Evolutionary conservation across 2,113 vertebrate species (phyloP).

Genomic region (Holacanthus passer): DNA sequence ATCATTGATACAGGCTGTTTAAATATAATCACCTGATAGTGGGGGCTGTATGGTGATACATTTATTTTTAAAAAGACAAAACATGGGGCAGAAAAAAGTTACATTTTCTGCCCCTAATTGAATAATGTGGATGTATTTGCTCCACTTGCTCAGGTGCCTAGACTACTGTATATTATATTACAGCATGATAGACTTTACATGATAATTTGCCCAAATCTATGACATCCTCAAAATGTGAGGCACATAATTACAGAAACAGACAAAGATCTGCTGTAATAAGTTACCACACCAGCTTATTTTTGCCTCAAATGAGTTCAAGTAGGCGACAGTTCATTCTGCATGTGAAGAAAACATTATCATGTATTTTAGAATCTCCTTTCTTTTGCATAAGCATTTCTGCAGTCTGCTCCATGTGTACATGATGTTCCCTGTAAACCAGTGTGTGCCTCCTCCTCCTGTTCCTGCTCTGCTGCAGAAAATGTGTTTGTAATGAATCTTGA

Average conservation of each 20-base stretch:
- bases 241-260: neutral
- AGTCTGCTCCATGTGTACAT: conserved; percentile 23
- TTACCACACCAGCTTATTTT: too few relatives aligned
- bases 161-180: neutral
- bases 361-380: neutral
- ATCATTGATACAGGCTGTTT: too few relatives aligned
- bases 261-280: neutral
- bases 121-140: too few relatives aligned
- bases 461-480: conserved; percentile 36
- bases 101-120: too few relatives aligned
- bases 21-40: too few relatives aligned
- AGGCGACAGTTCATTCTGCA: too few relatives aligned
- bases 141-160: too few relatives aligned
- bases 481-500: conserved; percentile 45
- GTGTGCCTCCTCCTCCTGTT: conserved; percentile 9
- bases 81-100: too few relatives aligned
- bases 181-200: neutral
- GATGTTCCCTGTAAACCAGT: conserved; percentile 46
- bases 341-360: neutral
- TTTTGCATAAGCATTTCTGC: neutral
- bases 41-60: too few relatives aligned
- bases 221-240: neutral
- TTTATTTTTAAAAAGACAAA: too few relatives aligned
- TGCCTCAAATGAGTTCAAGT: neutral
- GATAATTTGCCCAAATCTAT: neutral